phyloP scores from a whole-genome alignment of 1,140 invertebrate species.

The Neuroterus valhalla region DNA sequence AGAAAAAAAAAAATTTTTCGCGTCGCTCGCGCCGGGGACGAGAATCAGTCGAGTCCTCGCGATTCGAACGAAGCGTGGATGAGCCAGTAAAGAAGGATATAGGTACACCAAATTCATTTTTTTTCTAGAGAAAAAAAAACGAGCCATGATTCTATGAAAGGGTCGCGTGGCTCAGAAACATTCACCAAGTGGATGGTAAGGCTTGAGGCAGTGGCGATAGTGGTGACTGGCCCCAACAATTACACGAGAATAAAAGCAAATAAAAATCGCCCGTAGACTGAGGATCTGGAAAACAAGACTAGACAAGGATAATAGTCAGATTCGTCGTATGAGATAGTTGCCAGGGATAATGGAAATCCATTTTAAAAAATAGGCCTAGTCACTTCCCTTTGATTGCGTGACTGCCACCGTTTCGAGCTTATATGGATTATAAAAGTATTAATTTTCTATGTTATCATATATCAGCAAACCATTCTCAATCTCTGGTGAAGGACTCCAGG shows the following conservation, averaged over 20 bases:
- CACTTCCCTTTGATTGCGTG: constrained; percentile 65
- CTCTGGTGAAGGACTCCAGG: not conserved
- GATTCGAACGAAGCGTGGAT: constrained; percentile 9
- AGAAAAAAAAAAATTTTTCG: constrained; percentile 11
- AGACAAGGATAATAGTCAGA: constrained; percentile 74
- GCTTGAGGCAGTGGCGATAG: constrained; percentile 69
- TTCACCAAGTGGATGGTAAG: constrained; percentile 70
- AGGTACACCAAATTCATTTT: too few relatives aligned
- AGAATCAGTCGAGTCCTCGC: constrained; percentile 29
- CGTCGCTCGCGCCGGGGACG: not conserved
- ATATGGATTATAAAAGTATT: constrained; percentile 46
- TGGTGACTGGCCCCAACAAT: constrained; percentile 75
- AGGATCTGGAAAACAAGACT: constrained; percentile 68
- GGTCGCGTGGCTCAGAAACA: constrained; percentile 72
- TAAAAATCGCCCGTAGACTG: constrained; percentile 55
- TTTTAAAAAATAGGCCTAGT: constrained; percentile 71
- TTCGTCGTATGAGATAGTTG: constrained; percentile 70
- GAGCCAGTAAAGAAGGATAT: constrained; percentile 32
- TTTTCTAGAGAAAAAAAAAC: constrained; percentile 20
- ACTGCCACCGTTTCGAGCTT: constrained; percentile 68
- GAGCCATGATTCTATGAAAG: constrained; percentile 57
- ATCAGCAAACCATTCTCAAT: not conserved
- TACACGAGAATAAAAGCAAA: constrained; percentile 73
- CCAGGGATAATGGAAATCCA: constrained; percentile 71
- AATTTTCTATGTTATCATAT: constrained; percentile 44